Conservation (phyloP, 2,888 invertebrate species). For the Drosophila conformis region DNA sequence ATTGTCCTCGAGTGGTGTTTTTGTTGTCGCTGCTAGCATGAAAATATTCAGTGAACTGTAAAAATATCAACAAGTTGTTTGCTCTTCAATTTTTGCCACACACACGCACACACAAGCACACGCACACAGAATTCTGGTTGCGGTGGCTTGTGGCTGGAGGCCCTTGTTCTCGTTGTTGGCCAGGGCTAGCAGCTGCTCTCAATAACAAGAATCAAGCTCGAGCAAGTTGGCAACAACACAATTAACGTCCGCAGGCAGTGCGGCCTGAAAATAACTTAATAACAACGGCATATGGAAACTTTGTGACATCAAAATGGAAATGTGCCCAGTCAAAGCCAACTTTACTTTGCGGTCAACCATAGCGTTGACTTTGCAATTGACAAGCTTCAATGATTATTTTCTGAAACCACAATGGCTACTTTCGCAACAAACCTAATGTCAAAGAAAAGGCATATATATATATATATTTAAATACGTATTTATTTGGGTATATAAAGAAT, state of each 20-base stretch:
- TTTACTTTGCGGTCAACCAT: slow-evolving; percentile 40
- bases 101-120: slow-evolving; percentile 25
- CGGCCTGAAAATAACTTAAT: slow-evolving; percentile 67
- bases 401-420: slow-evolving; percentile 38
- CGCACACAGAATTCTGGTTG: slow-evolving; percentile 21
- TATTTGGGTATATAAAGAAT: background rate
- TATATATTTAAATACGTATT: slow-evolving; percentile 22
- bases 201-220: slow-evolving; percentile 39
- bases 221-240: slow-evolving; percentile 59
- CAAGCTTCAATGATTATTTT: slow-evolving; percentile 45
- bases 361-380: slow-evolving; percentile 42
- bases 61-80: slow-evolving; percentile 81
- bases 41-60: slow-evolving; percentile 78
- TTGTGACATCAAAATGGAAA: slow-evolving; percentile 54
- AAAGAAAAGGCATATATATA: slow-evolving; percentile 25
- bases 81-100: slow-evolving; percentile 68
- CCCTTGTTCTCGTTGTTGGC: slow-evolving; percentile 29
- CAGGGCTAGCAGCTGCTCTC: slow-evolving; percentile 70
- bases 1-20: slow-evolving; percentile 36
- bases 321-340: slow-evolving; percentile 16
- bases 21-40: slow-evolving; percentile 49
- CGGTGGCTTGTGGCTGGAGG: slow-evolving; percentile 30
- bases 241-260: slow-evolving; percentile 63
- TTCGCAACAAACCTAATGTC: slow-evolving; percentile 28
- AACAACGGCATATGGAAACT: slow-evolving; percentile 76